Evolutionary conservation across 2,797 vertebrate genomes (phyloP).

Genomic region (Chaenodraco wilsoni): DNA sequence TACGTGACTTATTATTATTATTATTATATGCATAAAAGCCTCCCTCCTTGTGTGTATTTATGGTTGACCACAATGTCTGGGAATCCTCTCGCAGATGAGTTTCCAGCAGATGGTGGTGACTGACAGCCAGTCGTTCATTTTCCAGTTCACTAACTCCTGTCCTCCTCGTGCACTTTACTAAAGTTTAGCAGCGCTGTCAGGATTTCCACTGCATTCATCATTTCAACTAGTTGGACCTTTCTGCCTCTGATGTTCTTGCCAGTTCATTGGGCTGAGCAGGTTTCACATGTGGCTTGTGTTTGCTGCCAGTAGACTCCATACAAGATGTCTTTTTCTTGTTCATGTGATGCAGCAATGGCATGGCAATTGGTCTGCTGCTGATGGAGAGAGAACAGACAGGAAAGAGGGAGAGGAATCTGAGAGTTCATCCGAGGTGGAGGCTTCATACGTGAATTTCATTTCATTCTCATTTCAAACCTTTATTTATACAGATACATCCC

Average conservation of each 20-base stretch:
- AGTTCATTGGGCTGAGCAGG: constrained; percentile 16
- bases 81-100: constrained; percentile 39
- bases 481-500: no score
- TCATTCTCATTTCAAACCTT: no score
- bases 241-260: constrained; percentile 1
- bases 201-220: constrained; percentile 11
- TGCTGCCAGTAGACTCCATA: constrained; percentile 13
- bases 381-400: constrained; percentile 5
- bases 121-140: constrained; percentile 57
- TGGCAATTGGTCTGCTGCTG: not conserved
- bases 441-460: constrained; percentile 19
- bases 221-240: not conserved
- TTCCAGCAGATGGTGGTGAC: constrained; percentile 30
- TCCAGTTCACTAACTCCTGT: constrained; percentile 31
- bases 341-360: constrained; percentile 21
- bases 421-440: not conserved
- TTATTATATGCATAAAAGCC: constrained; percentile 44
- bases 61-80: constrained; percentile 17
- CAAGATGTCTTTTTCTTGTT: constrained; percentile 19
- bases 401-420: not conserved
- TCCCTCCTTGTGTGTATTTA: constrained; percentile 9
- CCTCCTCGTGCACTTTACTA: constrained; percentile 16
- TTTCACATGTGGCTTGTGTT: constrained; percentile 21
- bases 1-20: constrained; percentile 37
- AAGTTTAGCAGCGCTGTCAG: constrained; percentile 4